A percentile compares a stretch with the other conserved stretches of the same genome.
Conservation (phyloP, 2,113 vertebrate genomes). For the Calypte anna region DNA sequence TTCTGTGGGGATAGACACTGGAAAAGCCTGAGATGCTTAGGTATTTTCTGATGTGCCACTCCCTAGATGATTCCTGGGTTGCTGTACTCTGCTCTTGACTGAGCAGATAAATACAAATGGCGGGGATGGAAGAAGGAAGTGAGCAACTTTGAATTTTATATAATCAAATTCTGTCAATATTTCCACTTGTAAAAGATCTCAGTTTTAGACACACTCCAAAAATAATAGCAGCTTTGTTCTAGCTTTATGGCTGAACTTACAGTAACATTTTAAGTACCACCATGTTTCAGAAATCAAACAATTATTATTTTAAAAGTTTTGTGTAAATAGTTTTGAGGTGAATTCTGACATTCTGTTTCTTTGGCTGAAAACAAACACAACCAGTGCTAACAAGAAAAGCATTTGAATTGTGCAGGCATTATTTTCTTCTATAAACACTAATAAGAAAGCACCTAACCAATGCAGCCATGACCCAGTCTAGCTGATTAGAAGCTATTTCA, state of each 20-base stretch:
- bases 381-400: neutral
- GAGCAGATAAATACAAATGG: neutral
- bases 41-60: rapidly evolving
- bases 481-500: constrained; percentile 9
- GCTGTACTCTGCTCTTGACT: neutral
- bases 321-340: neutral
- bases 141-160: neutral
- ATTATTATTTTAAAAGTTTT: neutral
- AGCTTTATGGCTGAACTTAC: neutral
- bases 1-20: rapidly evolving
- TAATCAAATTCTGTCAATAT: neutral
- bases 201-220: neutral
- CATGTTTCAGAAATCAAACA: neutral
- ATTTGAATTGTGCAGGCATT: neutral
- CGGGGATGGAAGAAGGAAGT: neutral
- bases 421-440: neutral
- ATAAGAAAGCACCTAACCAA: neutral
- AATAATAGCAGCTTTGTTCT: constrained; percentile 3
- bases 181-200: constrained; percentile 5
- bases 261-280: neutral
- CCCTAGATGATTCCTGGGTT: neutral
- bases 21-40: neutral
- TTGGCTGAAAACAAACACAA: neutral
- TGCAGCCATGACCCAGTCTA: neutral
- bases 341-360: neutral